Conservation (phyloP, 2,113 vertebrate species). For the Gadus chalcogrammus region DNA sequence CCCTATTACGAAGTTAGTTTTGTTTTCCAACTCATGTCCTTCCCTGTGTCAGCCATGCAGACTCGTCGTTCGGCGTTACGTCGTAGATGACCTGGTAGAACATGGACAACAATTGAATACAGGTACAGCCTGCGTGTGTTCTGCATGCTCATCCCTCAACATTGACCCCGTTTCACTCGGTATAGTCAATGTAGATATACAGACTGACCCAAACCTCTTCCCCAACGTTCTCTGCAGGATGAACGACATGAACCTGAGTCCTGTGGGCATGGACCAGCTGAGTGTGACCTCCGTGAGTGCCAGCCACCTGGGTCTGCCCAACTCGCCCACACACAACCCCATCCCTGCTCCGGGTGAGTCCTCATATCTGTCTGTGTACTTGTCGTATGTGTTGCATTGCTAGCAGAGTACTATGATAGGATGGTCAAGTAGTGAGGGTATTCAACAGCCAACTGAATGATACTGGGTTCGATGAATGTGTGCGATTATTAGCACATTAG, state of each 20-base stretch:
- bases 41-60: not conserved
- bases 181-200: too few species aligned
- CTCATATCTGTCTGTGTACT: too few species aligned
- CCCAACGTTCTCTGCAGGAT: constrained; percentile 72
- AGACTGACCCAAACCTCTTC: not conserved
- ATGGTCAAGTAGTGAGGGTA: too few species aligned
- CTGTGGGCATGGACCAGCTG: constrained; percentile 98
- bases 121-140: not conserved
- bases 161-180: too few species aligned
- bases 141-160: too few species aligned
- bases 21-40: not conserved
- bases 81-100: not conserved
- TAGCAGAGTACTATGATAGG: too few species aligned
- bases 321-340: constrained; percentile 89
- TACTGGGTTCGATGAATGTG: too few species aligned
- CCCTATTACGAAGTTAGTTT: too few species aligned
- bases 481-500: too few species aligned
- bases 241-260: constrained; percentile 97
- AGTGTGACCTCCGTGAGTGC: constrained; percentile 88
- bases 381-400: too few species aligned
- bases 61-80: not conserved
- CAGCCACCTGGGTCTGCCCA: constrained; percentile 86
- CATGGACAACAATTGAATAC: not conserved
- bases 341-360: constrained; percentile 84
- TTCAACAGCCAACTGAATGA: too few species aligned